These are phyloP conservation scores for Beaufortia kweichowensis DNA, from an alignment of 2,113 vertebrate genomes.

Conservation along the genomic window DNA sequence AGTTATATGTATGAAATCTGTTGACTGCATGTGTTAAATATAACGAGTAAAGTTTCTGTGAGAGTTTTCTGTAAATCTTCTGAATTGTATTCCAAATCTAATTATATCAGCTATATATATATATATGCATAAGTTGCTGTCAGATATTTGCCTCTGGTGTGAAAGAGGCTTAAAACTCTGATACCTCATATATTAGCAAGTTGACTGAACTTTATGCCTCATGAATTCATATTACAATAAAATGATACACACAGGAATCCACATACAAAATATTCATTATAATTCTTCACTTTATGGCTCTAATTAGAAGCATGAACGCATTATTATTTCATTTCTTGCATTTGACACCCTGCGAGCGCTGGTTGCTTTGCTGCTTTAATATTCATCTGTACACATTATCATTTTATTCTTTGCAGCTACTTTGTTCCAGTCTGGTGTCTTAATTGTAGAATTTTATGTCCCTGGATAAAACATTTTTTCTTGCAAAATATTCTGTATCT, in stretches of 20 bases:
- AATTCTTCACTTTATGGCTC: conserved; percentile 5
- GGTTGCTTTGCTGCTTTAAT: background rate
- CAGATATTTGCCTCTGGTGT: too few relatives aligned
- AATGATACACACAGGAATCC: background rate
- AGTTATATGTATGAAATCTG: too few relatives aligned
- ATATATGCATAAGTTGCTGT: too few relatives aligned
- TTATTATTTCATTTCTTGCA: background rate
- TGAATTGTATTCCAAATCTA: background rate
- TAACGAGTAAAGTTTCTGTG: too few relatives aligned
- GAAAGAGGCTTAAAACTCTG: background rate
- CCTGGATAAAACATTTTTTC: background rate
- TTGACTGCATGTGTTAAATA: too few relatives aligned
- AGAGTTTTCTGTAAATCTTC: too few relatives aligned
- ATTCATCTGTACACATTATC: background rate
- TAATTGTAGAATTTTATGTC: background rate
- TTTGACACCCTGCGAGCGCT: background rate
- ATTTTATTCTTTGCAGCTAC: background rate
- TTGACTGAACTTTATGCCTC: background rate
- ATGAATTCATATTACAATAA: background rate
- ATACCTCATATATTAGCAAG: background rate
- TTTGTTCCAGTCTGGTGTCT: background rate
- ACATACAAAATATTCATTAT: background rate
- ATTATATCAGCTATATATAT: background rate
- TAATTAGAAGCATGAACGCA: background rate
- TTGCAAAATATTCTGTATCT: background rate